Base-by-base conservation (phyloP, 2,888 invertebrate genomes). In the Eupithecia subfuscata region DNA sequence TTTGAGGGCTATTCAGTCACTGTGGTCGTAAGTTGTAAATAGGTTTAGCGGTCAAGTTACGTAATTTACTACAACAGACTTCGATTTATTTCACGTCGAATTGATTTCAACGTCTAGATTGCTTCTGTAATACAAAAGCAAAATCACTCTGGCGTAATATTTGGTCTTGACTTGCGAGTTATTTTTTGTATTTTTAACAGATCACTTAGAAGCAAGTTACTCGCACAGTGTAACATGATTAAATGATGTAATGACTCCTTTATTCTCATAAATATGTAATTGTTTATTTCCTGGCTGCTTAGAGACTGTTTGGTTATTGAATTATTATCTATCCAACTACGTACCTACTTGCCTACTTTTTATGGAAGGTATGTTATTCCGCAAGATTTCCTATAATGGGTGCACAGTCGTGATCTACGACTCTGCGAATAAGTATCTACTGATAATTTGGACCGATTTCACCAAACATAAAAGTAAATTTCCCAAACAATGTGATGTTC, bases 81-180 rank as follows among this genome's bases (percentile, higher is more conserved):
- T 72, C 74, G 84, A 84, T 72, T 81, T 85, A 83, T 85, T 85
- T 78, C 79, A 81, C 75, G 82, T 81, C 86, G 82, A 88, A 89
- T 88, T 85, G 87, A 87, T 87, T 89, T 86, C 83, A 71, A 80
- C 74, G 77, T 76, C 72, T 64, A 78, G 80, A 81, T 83, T 83
- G 80, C 79, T 72, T 69, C 78, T 68, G 74, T 65, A 52, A 75
- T 68, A 73, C 75, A 77, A 73, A 72, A 72, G 74, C 48, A 69
- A 71, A 70, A 48, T 70, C 60, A 63, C 67, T 25, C 18, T 12
- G 12, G 43, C 52, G 77, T 56, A 75, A 75, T 73, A 67, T 65
- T 45, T 71, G 56, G n/a, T 70, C 37, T 75, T 34, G 40, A 43
- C 34, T 71, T 12, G 37, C 65, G 37, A 9, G 40, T 37, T 71